A percentile compares a stretch with the other conserved stretches of the same genome.
Conservation (phyloP, 2,888 invertebrate genomes). For the Marasmarcha lunaedactyla region DNA sequence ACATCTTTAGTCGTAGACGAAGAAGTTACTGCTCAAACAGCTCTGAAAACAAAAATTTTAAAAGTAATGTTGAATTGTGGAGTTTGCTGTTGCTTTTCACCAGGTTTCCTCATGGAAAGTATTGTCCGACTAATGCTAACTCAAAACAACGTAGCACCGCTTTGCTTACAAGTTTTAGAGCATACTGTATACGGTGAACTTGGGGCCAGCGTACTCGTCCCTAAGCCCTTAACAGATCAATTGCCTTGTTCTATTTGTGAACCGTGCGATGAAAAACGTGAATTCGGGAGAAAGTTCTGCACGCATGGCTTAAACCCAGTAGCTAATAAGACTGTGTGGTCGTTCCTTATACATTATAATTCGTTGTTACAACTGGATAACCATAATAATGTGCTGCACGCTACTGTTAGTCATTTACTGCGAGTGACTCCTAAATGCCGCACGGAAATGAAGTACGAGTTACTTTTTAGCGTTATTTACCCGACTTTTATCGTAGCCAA, state of each 20-base stretch:
- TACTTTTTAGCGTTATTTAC: conserved; percentile 72
- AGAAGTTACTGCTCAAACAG: conserved; percentile 35
- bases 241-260: conserved; percentile 57
- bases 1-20: conserved; percentile 57
- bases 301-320: conserved; percentile 34
- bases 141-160: conserved; percentile 37
- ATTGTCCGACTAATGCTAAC: conserved; percentile 58
- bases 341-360: conserved; percentile 69
- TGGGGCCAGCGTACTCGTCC: conserved; percentile 53
- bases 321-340: conserved; percentile 58
- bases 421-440: conserved; percentile 69
- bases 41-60: conserved; percentile 55
- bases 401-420: conserved; percentile 68
- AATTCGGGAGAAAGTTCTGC: conserved; percentile 32
- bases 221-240: conserved; percentile 39
- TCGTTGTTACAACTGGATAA: conserved; percentile 68
- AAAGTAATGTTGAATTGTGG: conserved; percentile 69
- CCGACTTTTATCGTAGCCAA: conserved; percentile 71
- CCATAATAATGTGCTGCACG: conserved; percentile 61
- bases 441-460: conserved; percentile 64
- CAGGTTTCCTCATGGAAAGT: conserved; percentile 57
- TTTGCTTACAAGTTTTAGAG: conserved; percentile 67
- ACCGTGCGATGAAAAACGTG: conserved; percentile 31
- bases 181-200: conserved; percentile 71
- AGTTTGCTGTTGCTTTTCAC: conserved; percentile 74